These are phyloP conservation scores for Microhierax caerulescens DNA, from an alignment of 2,797 vertebrate species.

Conservation along the genomic window DNA sequence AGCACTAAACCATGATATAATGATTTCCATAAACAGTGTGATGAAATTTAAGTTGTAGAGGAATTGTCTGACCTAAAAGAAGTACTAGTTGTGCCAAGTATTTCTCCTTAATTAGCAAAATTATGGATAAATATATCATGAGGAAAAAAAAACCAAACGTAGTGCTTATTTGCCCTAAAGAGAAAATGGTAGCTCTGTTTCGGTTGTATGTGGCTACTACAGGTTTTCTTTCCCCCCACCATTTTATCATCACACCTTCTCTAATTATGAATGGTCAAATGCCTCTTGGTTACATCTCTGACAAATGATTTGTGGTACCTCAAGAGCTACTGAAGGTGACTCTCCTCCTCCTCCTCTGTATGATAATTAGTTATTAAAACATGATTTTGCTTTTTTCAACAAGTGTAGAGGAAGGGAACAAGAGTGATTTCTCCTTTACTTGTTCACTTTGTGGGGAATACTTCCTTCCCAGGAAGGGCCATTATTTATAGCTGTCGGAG, in stretches of 20 bases:
- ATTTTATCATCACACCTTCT: not conserved
- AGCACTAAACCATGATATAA: not conserved
- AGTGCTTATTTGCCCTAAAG: not conserved
- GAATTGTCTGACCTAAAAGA: not conserved
- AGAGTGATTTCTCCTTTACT: not conserved
- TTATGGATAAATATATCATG: not conserved
- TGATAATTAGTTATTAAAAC: not conserved
- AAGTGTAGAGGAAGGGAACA: not conserved
- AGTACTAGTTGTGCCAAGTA: not conserved
- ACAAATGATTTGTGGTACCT: not conserved
- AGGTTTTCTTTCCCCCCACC: not conserved
- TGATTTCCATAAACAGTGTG: not conserved
- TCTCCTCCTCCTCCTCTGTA: not conserved
- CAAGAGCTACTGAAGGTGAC: not conserved
- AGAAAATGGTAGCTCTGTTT: not conserved
- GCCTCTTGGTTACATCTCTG: not conserved
- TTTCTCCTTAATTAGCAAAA: not conserved
- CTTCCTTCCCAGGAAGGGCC: not conserved
- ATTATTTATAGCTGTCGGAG: conserved; percentile 1
- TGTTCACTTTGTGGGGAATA: not conserved
- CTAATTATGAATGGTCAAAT: not conserved
- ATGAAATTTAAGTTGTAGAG: not conserved
- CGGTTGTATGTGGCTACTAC: not conserved
- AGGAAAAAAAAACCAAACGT: too few relatives aligned
- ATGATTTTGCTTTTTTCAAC: not conserved